Base-by-base conservation (phyloP, 92 coral and sea anemone species). In the Meandrina meandrites region DNA sequence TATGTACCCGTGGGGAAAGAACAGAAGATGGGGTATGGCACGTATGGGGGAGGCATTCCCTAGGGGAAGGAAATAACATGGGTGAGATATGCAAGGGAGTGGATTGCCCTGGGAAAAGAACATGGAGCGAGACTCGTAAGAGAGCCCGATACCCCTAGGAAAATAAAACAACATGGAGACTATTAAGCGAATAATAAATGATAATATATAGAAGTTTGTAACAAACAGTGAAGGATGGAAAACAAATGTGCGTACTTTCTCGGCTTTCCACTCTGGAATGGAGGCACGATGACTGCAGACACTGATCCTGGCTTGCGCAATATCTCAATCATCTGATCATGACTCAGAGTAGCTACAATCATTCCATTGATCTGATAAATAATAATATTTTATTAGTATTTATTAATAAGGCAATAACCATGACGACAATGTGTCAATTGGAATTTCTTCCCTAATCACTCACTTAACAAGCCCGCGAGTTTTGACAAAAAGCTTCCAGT, bases 271-370 rank as follows among this genome's bases (percentile, higher is more conserved):
- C 94, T 97, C 37, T 96, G 93, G 66, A 97, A 90, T 16, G 99
- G 99, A 19, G 98, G 96, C 12, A 97, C 97, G 37, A 97, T 90
- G 14, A 97, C 99, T 0, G 94, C 99, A 18, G 98, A 87, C 75
- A 97, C 99, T 34, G 98, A 93, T 24, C 99, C 95, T 40, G 98
- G 98, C 54, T 90, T 96, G 75, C 99, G 91, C 57, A 97, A 91
- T 64, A 95, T 94, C 66, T 91, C 94, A 24, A 97, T 94, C 99
- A 97, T 97, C 51, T 97, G 98, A 50, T 93, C 98, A 77, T 97
- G 98, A 21, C 92, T 88, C 86, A 97, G 81, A 8, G 93, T 95
- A 1, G 99, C 99, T 31, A 97, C 97, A 40, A 96, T 91, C 83
- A 92, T 53, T 47, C 98, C 94, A 79, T 93, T 95, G 66, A 97